Conservation (phyloP, 2,888 invertebrate genomes). For the Andrena chrysosceles region DNA sequence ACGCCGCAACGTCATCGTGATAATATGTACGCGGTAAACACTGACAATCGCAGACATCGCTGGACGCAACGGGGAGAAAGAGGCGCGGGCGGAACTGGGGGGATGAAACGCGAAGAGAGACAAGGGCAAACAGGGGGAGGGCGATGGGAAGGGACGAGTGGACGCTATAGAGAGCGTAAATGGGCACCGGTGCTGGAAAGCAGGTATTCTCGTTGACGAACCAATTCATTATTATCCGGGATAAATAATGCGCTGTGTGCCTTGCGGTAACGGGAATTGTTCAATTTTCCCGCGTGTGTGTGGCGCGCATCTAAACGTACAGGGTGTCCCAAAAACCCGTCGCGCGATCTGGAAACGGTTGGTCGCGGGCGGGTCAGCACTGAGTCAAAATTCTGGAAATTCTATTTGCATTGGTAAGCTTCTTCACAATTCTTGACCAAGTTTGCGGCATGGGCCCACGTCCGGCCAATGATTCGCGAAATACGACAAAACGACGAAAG, state of each 20-base stretch:
- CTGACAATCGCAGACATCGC: slow-evolving; percentile 57
- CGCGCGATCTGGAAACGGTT: too few relatives aligned
- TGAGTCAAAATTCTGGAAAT: too few relatives aligned
- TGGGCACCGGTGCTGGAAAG: slow-evolving; percentile 48
- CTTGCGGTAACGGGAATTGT: slow-evolving; percentile 71
- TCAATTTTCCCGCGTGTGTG: slow-evolving; percentile 67
- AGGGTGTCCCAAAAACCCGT: neutral
- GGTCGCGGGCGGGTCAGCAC: too few relatives aligned
- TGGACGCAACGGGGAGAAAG: neutral
- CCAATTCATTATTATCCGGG: slow-evolving; percentile 72
- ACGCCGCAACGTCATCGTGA: slow-evolving; percentile 65
- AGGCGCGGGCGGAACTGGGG: slow-evolving; percentile 3
- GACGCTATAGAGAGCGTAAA: slow-evolving; percentile 45
- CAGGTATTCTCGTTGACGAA: slow-evolving; percentile 69
- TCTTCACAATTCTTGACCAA: too few relatives aligned
- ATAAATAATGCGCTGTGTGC: slow-evolving; percentile 71
- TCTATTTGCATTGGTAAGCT: too few relatives aligned
- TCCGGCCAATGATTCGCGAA: too few relatives aligned
- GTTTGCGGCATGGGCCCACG: too few relatives aligned
- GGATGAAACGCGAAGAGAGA: neutral
- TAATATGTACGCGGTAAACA: slow-evolving; percentile 66
- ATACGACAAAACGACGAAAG: too few relatives aligned
- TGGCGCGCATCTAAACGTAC: slow-evolving; percentile 45
- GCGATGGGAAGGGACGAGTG: neutral
- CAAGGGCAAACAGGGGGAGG: neutral